phyloP scores from a whole-genome alignment of 2,113 vertebrate genomes.

The Rhabdornis inornatus region DNA sequence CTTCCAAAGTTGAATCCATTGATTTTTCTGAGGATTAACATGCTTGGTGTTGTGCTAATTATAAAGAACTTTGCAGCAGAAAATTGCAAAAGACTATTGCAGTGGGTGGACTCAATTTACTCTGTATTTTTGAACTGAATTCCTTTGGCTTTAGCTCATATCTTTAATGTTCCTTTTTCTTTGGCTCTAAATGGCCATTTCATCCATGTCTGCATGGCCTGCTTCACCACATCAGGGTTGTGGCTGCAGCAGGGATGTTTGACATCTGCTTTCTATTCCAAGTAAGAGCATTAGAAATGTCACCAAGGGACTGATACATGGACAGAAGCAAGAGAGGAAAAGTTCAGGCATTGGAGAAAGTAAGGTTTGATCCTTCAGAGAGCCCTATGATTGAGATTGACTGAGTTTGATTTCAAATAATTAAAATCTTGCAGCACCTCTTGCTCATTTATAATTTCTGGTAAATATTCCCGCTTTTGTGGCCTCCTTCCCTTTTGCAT shows the following conservation, averaged over 20 bases:
- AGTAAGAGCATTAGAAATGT: background rate
- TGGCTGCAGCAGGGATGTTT: background rate
- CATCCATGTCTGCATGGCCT: background rate
- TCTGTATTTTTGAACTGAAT: constrained; percentile 6
- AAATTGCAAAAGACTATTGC: background rate
- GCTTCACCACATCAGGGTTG: background rate
- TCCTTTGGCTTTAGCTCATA: background rate
- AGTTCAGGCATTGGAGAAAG: background rate
- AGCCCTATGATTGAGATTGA: background rate
- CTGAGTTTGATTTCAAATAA: background rate
- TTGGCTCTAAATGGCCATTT: background rate
- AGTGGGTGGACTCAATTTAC: background rate
- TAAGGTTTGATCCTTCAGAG: background rate
- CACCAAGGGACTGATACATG: background rate
- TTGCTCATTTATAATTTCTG: background rate
- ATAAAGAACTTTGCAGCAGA: constrained; percentile 24
- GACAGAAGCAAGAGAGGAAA: background rate
- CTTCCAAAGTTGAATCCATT: constrained; percentile 14
- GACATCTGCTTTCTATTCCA: background rate
- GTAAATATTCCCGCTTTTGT: background rate
- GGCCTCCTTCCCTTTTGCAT: background rate
- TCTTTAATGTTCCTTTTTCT: background rate
- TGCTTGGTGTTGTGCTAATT: constrained; percentile 24
- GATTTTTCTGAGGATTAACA: constrained; percentile 24
- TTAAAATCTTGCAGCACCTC: background rate